These are phyloP conservation scores for Drosophila anceps DNA, from an alignment of 2,888 invertebrate genomes.

Conservation along the genomic window DNA sequence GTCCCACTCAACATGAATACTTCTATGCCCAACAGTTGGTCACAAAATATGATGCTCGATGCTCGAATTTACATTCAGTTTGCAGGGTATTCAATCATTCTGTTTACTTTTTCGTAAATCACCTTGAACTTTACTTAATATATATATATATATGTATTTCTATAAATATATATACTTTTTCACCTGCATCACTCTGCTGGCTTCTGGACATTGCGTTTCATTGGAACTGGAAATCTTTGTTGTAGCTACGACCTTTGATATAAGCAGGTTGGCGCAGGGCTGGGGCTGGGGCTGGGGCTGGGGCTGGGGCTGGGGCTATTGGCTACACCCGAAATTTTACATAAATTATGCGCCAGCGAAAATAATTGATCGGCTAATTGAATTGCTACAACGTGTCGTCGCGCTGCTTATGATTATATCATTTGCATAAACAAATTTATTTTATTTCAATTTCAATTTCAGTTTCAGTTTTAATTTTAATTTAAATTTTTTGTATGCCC, in stretches of 20 bases:
- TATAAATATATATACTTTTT: neutral
- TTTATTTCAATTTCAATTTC: too few relatives aligned
- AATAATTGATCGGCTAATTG: slow-evolving; percentile 55
- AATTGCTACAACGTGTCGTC: slow-evolving; percentile 20
- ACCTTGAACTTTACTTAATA: slow-evolving; percentile 48
- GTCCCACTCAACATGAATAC: slow-evolving; percentile 18
- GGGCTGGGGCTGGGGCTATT: neutral
- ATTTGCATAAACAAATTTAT: slow-evolving; percentile 42
- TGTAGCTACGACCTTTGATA: slow-evolving; percentile 42
- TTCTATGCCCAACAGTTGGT: neutral
- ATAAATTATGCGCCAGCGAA: slow-evolving; percentile 40
- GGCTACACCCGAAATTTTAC: slow-evolving; percentile 5
- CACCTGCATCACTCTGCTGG: neutral
- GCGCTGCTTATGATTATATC: slow-evolving; percentile 22
- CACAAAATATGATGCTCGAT: neutral
- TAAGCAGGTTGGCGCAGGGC: neutral
- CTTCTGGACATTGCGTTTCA: slow-evolving; percentile 2
- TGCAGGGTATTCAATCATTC: neutral
- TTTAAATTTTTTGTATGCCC: neutral
- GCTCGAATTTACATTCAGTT: neutral
- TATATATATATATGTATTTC: neutral
- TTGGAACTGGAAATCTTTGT: slow-evolving; percentile 10
- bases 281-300: neutral
- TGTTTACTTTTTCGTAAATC: slow-evolving; percentile 35
- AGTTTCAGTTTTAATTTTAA: too few relatives aligned